Conservation (phyloP, 2,888 invertebrate genomes). For the Anarsia innoxiella region DNA sequence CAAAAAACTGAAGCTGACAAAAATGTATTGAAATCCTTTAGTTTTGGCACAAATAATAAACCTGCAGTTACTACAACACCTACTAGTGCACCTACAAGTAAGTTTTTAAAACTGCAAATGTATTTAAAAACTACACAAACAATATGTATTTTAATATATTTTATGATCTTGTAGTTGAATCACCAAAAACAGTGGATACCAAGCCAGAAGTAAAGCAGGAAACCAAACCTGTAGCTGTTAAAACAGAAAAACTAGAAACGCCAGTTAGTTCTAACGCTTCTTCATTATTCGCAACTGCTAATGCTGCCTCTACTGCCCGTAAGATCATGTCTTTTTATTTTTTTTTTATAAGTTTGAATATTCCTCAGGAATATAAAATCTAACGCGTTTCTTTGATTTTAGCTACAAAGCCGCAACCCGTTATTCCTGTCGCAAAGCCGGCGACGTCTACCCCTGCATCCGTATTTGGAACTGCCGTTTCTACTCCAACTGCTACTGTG, state of each 20-base stretch:
- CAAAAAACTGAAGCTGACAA: conserved; percentile 24
- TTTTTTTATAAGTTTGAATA: not conserved
- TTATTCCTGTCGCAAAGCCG: conserved; percentile 12
- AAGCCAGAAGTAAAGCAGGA: not conserved
- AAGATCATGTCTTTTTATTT: conserved; percentile 5
- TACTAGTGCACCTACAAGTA: not conserved
- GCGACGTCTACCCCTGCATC: conserved; percentile 9
- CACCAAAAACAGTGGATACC: not conserved
- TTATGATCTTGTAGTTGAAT: too few species aligned
- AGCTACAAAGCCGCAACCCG: conserved; percentile 28
- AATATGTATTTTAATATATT: too few species aligned
- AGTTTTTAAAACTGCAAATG: too few species aligned
- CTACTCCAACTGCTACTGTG: conserved; percentile 11
- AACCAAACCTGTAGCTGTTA: not conserved
- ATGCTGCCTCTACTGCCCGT: conserved; percentile 21
- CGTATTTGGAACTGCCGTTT: conserved; percentile 8
- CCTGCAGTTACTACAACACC: conserved; percentile 23
- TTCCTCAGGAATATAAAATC: not conserved
- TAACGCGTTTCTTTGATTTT: conserved; percentile 16
- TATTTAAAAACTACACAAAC: too few species aligned
- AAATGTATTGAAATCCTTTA: conserved; percentile 32
- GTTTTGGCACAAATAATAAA: conserved; percentile 26
- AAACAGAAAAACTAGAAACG: conserved; percentile 17
- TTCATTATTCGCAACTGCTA: conserved; percentile 31
- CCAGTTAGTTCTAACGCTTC: conserved; percentile 25